These are phyloP conservation scores for Parauchenoglanis punctatus DNA, from an alignment of 2,797 vertebrate species.

Conservation along the genomic window DNA sequence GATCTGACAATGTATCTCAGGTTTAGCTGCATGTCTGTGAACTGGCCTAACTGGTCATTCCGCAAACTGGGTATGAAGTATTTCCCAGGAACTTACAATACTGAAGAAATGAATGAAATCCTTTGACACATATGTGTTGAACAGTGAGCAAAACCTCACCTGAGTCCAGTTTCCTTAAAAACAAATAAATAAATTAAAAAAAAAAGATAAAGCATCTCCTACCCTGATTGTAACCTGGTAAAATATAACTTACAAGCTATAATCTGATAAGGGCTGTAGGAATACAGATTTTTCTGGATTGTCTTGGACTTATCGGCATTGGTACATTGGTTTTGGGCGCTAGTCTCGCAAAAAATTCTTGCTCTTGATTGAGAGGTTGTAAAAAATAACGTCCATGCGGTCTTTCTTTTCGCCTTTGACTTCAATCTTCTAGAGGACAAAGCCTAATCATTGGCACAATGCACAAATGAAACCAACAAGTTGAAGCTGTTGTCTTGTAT, in stretches of 20 bases:
- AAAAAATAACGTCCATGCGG: neutral
- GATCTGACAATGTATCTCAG: neutral
- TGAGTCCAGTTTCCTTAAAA: neutral
- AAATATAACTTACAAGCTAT: neutral
- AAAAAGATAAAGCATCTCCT: neutral
- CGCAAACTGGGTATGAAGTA: neutral
- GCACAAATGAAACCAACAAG: neutral
- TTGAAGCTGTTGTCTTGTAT: too few species aligned
- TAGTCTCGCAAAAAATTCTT: neutral
- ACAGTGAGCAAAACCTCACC: neutral
- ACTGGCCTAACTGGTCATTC: neutral
- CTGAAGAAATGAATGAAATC: neutral
- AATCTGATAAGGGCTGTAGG: neutral
- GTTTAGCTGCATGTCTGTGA: neutral
- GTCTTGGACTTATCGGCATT: neutral
- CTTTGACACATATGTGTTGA: neutral
- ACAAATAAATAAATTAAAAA: neutral
- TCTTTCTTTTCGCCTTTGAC: neutral
- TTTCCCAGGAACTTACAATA: too few species aligned
- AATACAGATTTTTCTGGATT: neutral
- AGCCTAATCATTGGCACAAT: neutral
- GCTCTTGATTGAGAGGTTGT: neutral
- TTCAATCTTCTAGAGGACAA: neutral
- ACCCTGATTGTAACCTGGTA: neutral
- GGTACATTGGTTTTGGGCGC: neutral